Base-by-base conservation (phyloP, 2,797 vertebrate species). In the Prunella strophiata region DNA sequence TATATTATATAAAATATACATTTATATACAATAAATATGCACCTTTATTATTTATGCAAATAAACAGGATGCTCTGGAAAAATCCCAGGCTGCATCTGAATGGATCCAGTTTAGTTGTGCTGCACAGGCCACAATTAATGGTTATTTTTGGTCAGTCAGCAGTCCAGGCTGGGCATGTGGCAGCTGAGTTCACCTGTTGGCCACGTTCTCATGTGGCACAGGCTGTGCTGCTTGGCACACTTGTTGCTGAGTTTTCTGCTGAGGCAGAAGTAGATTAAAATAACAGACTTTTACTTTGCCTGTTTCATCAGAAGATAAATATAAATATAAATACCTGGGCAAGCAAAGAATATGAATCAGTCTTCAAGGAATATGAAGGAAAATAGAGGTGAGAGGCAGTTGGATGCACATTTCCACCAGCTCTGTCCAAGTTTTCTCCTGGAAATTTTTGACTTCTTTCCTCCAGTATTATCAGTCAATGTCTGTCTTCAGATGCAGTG, bases 171-270 rank as follows among this genome's bases (percentile, higher is more conserved):
- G 11, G 55, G 38, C 30, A 7, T 43, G 7, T 30, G 66, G 3
- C 7, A 10, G 30, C 9, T 51, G 2, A 14, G 19, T 36, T 45
- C 9, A 7, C 13, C 51, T 83, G 5, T 5, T 74, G 58, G 14
- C 2, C 18, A 4, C 3, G 1, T 48, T 59, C 23, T 7, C 16
- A 1, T 3, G 6, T 38, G 22, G 2, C 55, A 18, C 32, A 50
- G 1, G 0, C 22, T 21, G 20, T 52, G 52, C n/a, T 79, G 36
- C 62, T 36, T 10, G 25, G 43, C 2, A 1, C 6, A 1, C 16
- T 30, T 45, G 11, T 1, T 62, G 36, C 47, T 47, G 47, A 23
- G 32, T 4, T 50, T 1, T 45, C 48, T 63, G 38, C 32, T 65
- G 16, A 63, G 67, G 36, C 2, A 0, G 22, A 47, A 21, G 14